Evolutionary conservation across 1,140 invertebrate genomes (phyloP).

Genomic region (Drosophila ercepeae): DNA sequence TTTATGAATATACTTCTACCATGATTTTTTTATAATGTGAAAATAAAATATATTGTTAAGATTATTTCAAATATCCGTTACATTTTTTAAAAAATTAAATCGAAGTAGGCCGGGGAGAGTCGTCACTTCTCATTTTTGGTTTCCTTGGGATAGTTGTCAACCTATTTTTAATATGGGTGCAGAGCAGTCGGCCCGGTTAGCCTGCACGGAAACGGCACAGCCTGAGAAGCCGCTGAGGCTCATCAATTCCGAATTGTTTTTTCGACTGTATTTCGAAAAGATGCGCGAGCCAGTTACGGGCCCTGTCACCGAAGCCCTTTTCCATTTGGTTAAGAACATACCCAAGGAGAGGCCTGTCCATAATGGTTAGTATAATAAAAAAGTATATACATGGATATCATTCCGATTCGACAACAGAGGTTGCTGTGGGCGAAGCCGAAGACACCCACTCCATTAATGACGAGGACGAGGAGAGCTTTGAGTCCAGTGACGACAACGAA

Average conservation of each 20-base stretch:
- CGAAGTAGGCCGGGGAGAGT: neutral
- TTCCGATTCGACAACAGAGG: neutral
- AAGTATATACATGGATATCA: too few species aligned
- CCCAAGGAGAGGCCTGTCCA: neutral
- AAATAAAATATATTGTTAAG: too few species aligned
- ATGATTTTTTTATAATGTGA: too few species aligned
- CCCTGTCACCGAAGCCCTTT: constrained; percentile 52
- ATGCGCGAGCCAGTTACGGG: constrained; percentile 49
- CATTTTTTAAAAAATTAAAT: too few species aligned
- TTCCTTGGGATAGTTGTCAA: neutral
- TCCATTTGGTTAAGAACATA: constrained; percentile 38
- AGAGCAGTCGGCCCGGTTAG: constrained; percentile 61
- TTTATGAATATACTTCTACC: too few species aligned
- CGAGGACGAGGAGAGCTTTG: neutral
- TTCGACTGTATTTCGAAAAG: constrained; percentile 47
- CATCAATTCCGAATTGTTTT: constrained; percentile 45
- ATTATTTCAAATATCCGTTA: too few species aligned
- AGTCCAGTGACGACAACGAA: constrained; percentile 7
- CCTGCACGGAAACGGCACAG: constrained; percentile 51
- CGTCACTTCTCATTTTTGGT: neutral
- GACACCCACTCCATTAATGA: neutral
- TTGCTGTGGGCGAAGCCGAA: neutral
- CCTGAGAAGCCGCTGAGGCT: constrained; percentile 26
- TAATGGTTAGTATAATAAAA: neutral
- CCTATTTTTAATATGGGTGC: constrained; percentile 51